Percentiles rank a stretch among this genome's conserved stretches.
phyloP scores from a whole-genome alignment of 2,797 vertebrate species.

The Cossypha polioptera region DNA sequence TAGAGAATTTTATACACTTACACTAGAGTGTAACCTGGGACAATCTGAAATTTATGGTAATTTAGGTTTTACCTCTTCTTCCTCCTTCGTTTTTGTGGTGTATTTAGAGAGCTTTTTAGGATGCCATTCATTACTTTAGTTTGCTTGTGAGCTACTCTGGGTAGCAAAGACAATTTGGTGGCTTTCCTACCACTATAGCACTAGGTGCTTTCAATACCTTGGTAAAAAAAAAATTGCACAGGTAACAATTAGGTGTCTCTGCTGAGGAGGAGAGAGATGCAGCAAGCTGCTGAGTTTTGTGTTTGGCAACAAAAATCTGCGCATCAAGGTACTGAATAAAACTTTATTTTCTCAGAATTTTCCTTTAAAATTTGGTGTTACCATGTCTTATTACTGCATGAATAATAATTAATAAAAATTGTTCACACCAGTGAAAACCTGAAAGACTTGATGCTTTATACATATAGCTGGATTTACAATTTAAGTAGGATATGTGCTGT shows the following conservation, averaged over 20 bases:
- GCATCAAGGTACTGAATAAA: neutral
- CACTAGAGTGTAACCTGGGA: neutral
- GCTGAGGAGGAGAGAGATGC: neutral
- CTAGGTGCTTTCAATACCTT: neutral
- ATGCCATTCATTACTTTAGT: neutral
- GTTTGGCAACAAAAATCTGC: neutral
- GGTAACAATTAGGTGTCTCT: neutral
- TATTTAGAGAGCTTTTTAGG: neutral
- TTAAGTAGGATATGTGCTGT: neutral
- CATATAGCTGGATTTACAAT: neutral
- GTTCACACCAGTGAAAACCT: neutral
- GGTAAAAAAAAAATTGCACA: neutral
- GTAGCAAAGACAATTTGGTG: neutral
- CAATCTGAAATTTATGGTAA: neutral
- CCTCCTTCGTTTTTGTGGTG: neutral
- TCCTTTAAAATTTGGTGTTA: neutral
- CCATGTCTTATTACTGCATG: neutral
- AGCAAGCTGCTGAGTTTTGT: neutral
- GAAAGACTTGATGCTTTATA: neutral
- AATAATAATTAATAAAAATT: neutral
- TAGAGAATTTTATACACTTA: neutral
- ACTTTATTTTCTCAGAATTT: neutral
- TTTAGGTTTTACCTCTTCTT: neutral
- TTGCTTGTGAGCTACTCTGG: neutral
- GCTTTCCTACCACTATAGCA: neutral